Evolutionary conservation across 2,113 vertebrate genomes (phyloP).

Genomic region (Choloepus hoffmanni): DNA sequence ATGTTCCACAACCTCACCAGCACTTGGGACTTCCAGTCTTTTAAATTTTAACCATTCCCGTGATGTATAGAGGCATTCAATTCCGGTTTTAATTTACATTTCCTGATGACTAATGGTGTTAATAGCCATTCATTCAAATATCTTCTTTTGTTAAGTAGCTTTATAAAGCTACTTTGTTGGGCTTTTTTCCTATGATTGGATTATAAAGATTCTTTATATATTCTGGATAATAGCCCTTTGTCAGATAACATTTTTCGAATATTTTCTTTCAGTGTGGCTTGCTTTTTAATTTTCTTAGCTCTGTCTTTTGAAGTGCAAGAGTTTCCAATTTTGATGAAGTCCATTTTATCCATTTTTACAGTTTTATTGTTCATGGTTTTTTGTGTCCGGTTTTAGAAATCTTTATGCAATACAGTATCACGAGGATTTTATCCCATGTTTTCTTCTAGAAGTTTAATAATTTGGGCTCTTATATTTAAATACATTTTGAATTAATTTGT

Average conservation of each 20-base stretch:
- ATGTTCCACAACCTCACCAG: not conserved
- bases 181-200: not conserved
- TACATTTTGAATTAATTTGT: not conserved
- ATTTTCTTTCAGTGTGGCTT: not conserved
- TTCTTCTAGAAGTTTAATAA: not conserved
- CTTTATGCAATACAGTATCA: not conserved
- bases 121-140: not conserved
- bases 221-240: not conserved
- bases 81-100: not conserved
- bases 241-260: not conserved
- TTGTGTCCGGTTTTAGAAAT: not conserved
- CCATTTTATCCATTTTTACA: not conserved
- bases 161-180: not conserved
- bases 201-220: not conserved
- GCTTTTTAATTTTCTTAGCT: not conserved
- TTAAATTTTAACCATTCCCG: not conserved
- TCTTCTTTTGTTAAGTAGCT: not conserved
- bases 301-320: not conserved
- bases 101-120: too few relatives aligned
- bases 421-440: not conserved
- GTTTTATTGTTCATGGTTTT: not conserved
- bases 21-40: not conserved
- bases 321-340: not conserved
- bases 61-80: not conserved
- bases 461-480: not conserved